Base-by-base conservation (phyloP, 2,113 vertebrate species). In the Rhizomys pruinosus region DNA sequence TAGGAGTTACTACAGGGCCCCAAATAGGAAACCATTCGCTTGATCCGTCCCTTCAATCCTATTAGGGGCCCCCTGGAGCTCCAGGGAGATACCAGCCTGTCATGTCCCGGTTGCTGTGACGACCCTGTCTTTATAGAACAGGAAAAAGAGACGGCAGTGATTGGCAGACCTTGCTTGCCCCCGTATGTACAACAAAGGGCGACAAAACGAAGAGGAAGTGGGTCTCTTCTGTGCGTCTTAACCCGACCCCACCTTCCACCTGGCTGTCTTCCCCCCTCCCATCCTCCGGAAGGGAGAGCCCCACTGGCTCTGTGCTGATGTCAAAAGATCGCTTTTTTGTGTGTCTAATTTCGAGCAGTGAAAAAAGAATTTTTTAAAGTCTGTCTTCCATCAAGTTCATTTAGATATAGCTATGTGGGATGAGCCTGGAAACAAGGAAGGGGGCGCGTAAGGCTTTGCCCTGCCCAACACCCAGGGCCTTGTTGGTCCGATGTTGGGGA, bases 171-270 rank as follows among this genome's bases (percentile, higher is more conserved):
- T 98, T 98, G 98, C 98, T 99, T 98, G 98, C 98, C 98, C 98
- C 98, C 97, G 98, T 98, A 98, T 97, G 98, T 98, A 97, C 97
- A 98, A 99, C 98, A 99, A 99, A 99, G 98, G 98, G 96, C 95
- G 97, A 99, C 98, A 99, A 98, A 98, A 99, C 98, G 97, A 98
- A 98, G 98, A 99, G 99, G 98, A 99, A 99, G 99, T 98, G 97
- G 97, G 97, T 97, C 98, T 98, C 98, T 99, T 98, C 98, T 97
- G 97, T 97, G 98, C 98, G 98, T 98, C 98, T 99, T 99, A 99
- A 98, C 98, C 99, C 98, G 94, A 98, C 81, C 97, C 95, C 98
- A 98, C 98, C 98, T 98, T 98, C 98, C 80, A 98, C 98, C 98
- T 98, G 98, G 98, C 98, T 97, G 85, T 97, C 97, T 97, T 85